A percentile compares a stretch with the other conserved stretches of the same genome.
These are phyloP conservation scores for Edolisoma coerulescens DNA, from an alignment of 2,113 vertebrate species.

Conservation along the genomic window DNA sequence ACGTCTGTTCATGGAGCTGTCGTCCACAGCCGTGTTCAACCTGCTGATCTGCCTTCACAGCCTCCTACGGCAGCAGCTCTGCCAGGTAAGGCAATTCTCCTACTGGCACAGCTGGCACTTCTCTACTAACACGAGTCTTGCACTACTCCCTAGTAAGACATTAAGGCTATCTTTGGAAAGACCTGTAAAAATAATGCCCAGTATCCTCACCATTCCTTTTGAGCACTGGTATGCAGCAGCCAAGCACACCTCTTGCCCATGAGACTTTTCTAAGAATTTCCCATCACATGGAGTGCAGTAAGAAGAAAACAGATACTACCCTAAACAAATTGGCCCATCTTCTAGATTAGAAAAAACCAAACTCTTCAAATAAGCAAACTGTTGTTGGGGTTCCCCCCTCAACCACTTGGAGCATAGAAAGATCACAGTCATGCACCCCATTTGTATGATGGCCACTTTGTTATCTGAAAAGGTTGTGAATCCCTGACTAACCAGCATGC, in stretches of 20 bases:
- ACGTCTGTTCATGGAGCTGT: not conserved
- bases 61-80: not conserved
- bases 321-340: not conserved
- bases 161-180: not conserved
- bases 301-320: not conserved
- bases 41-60: not conserved
- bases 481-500: not conserved
- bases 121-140: not conserved
- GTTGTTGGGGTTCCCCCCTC: not conserved
- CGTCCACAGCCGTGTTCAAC: fast-evolving
- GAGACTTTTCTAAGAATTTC: not conserved
- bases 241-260: not conserved
- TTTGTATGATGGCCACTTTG: fast-evolving
- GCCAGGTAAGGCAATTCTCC: not conserved
- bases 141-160: not conserved
- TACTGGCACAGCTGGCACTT: fast-evolving
- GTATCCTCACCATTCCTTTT: not conserved
- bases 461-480: not conserved
- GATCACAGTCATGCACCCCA: not conserved
- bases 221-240: not conserved
- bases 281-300: not conserved
- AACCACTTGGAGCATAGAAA: not conserved
- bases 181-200: not conserved
- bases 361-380: not conserved
- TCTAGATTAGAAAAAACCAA: not conserved